A percentile compares a stretch with the other conserved stretches of the same genome.
Evolutionary conservation across 2,888 invertebrate genomes (phyloP).

Genomic region (Microplitis manilae): DNA sequence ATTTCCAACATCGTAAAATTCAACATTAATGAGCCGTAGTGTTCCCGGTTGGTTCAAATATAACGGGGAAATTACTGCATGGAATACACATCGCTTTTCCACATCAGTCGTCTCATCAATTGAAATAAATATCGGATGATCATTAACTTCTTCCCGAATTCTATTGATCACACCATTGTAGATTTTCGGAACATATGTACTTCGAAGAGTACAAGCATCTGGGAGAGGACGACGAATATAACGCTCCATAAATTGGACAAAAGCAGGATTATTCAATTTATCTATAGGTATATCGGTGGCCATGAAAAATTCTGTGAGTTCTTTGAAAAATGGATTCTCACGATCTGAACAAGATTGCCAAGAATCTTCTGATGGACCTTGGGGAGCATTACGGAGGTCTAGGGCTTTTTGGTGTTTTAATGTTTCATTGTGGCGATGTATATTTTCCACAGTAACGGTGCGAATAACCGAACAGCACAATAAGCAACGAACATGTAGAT

Average conservation of each 20-base stretch:
- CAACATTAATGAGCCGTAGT: conserved; percentile 1
- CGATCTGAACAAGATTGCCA: neutral
- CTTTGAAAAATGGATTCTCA: neutral
- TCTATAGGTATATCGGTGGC: neutral
- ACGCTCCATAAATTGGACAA: neutral
- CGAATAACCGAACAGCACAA: neutral
- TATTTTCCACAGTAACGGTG: neutral
- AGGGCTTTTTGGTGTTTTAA: no score
- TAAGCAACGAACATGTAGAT: neutral
- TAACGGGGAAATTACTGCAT: neutral
- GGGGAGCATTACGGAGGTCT: no score
- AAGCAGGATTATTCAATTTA: neutral
- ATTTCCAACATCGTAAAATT: conserved; percentile 3
- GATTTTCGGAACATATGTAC: neutral
- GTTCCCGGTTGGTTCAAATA: neutral
- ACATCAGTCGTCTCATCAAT: neutral
- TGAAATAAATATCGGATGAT: neutral
- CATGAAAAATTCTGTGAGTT: neutral
- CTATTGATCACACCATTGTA: neutral
- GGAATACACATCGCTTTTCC: neutral
- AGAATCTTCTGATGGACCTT: neutral
- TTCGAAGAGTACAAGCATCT: neutral
- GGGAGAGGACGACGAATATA: neutral
- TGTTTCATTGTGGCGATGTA: no score
- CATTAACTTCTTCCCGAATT: neutral